phyloP scores from a whole-genome alignment of 2,113 vertebrate genomes.

The Actinemys pallida region DNA sequence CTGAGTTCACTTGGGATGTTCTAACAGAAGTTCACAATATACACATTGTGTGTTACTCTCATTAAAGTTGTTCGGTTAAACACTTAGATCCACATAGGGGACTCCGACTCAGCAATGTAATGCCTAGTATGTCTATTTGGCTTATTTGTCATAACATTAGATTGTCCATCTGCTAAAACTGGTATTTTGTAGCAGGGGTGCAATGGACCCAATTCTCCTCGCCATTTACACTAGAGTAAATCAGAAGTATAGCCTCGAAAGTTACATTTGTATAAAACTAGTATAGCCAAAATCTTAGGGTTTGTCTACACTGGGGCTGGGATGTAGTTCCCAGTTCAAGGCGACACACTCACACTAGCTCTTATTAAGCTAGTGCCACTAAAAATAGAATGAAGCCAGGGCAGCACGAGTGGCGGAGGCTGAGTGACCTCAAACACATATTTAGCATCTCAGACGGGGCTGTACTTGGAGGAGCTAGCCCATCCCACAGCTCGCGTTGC shows the following conservation, averaged over 20 bases:
- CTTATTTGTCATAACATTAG: neutral
- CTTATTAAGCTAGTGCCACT: too few relatives aligned
- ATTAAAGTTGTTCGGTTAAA: neutral
- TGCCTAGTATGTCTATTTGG: neutral
- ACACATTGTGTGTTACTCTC: neutral
- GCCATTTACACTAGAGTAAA: rapidly evolving
- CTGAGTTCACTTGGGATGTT: neutral
- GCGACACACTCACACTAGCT: too few relatives aligned
- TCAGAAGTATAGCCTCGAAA: neutral
- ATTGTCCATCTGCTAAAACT: neutral
- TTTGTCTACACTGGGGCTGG: too few relatives aligned
- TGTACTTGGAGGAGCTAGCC: too few relatives aligned
- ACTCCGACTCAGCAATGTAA: neutral
- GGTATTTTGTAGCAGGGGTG: neutral
- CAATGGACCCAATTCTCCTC: neutral
- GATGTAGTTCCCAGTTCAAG: too few relatives aligned
- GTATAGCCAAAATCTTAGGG: neutral
- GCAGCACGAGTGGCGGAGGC: too few relatives aligned
- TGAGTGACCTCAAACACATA: too few relatives aligned
- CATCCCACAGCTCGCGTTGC: too few relatives aligned
- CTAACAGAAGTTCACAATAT: neutral
- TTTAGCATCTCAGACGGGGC: too few relatives aligned
- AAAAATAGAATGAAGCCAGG: too few relatives aligned
- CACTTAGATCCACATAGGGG: neutral
- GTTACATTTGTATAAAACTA: neutral